Percentiles rank a stretch among this genome's conserved stretches.
Evolutionary conservation across 1,140 invertebrate species (phyloP).

Genomic region (Drosophila ironensis): DNA sequence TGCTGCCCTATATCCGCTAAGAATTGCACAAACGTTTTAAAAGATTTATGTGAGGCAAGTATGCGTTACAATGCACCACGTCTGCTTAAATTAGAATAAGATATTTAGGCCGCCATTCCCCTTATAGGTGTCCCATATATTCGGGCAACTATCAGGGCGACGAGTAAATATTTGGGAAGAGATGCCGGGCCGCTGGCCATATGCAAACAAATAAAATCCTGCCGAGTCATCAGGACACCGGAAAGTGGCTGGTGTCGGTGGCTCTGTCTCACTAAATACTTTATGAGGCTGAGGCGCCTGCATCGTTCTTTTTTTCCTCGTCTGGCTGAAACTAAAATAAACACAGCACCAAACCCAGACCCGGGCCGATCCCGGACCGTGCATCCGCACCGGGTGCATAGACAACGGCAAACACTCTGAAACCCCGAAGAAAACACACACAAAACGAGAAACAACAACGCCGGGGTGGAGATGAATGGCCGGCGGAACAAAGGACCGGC

Average conservation of each 20-base stretch:
- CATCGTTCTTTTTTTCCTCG: constrained; percentile 28
- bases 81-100: constrained; percentile 45
- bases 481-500: constrained; percentile 44
- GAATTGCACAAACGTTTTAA: constrained; percentile 33
- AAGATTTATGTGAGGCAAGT: constrained; percentile 35
- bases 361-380: background rate
- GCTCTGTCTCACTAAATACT: constrained; percentile 38
- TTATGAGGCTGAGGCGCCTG: constrained; percentile 42
- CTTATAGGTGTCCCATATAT: constrained; percentile 19
- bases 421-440: constrained; percentile 35
- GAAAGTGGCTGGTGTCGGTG: constrained; percentile 30
- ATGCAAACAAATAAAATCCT: constrained; percentile 16
- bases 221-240: constrained; percentile 14
- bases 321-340: constrained; percentile 51
- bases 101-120: constrained; percentile 20
- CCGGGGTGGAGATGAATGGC: constrained; percentile 37
- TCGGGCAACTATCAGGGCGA: background rate
- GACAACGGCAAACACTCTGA: constrained; percentile 54
- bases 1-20: constrained; percentile 15
- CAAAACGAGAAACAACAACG: constrained; percentile 10
- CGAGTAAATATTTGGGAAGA: background rate
- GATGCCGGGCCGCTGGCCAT: background rate
- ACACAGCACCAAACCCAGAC: constrained; percentile 11
- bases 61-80: constrained; percentile 13
- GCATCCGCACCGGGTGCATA: constrained; percentile 9